Conservation (phyloP, 2,888 invertebrate species). For the Teinopalpus imperialis region DNA sequence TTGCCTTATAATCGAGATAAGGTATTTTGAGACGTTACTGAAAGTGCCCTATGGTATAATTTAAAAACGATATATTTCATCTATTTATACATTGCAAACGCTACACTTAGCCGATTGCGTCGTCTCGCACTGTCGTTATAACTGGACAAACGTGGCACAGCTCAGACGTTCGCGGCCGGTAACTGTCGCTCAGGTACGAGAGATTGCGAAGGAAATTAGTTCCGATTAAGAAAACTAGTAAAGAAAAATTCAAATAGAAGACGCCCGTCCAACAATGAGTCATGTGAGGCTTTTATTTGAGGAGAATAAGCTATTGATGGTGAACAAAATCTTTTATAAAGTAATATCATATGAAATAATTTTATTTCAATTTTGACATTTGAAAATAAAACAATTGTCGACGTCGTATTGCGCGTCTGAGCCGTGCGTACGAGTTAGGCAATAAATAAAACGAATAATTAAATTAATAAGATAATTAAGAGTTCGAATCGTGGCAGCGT, state of each 20-base stretch:
- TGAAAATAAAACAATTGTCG: too few species aligned
- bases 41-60: conserved; percentile 66
- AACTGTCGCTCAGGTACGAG: background rate
- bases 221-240: background rate
- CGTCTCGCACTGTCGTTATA: conserved; percentile 38
- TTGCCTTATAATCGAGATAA: conserved; percentile 42
- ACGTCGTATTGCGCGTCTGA: conserved; percentile 1
- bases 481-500: conserved; percentile 66
- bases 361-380: too few species aligned
- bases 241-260: too few species aligned
- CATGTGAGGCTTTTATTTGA: too few species aligned
- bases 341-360: too few species aligned
- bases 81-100: conserved; percentile 64
- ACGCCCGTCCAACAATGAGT: too few species aligned
- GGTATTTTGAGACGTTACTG: conserved; percentile 57
- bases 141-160: conserved; percentile 40
- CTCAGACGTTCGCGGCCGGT: conserved; percentile 43
- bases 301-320: too few species aligned
- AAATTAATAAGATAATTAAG: conserved; percentile 75
- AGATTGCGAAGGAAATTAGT: background rate
- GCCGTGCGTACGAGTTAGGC: conserved; percentile 39
- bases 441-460: conserved; percentile 72
- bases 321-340: too few species aligned
- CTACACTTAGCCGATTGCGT: conserved; percentile 39
- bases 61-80: conserved; percentile 70